phyloP scores from a whole-genome alignment of 2,113 vertebrate genomes.

The Puma concolor region DNA sequence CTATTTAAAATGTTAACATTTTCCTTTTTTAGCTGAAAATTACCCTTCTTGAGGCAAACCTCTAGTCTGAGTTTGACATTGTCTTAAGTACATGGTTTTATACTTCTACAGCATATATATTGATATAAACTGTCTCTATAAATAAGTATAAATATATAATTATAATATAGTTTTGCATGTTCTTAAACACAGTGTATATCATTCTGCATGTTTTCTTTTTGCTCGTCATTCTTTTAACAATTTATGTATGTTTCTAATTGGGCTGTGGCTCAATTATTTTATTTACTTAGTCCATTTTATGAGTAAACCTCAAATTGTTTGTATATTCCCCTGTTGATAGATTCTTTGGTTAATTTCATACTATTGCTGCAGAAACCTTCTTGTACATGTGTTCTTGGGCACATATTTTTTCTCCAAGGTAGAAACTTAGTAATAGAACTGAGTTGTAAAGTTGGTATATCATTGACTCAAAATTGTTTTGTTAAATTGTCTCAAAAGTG shows the following conservation, averaged over 20 bases:
- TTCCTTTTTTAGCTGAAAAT: slow-evolving; percentile 28
- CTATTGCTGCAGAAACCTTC: neutral
- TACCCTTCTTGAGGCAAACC: neutral
- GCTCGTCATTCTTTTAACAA: neutral
- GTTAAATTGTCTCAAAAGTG: neutral
- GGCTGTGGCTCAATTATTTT: slow-evolving; percentile 30
- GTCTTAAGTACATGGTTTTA: slow-evolving; percentile 5
- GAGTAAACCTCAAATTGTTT: slow-evolving; percentile 18
- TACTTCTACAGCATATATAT: neutral
- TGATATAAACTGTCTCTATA: neutral
- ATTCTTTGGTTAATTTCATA: neutral
- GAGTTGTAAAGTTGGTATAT: neutral
- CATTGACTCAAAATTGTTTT: neutral
- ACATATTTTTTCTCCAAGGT: neutral
- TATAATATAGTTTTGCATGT: neutral
- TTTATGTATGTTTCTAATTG: slow-evolving; percentile 23
- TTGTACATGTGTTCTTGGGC: neutral
- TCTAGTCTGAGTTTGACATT: neutral
- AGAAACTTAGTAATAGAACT: slow-evolving; percentile 17
- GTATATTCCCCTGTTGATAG: neutral
- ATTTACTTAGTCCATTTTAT: neutral
- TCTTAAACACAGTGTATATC: neutral
- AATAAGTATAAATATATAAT: neutral
- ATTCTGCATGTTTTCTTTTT: neutral
- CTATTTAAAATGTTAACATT: slow-evolving; percentile 17